Evolutionary conservation across 2,797 vertebrate species (phyloP).

Genomic region (Typhlichthys eigenmanni): DNA sequence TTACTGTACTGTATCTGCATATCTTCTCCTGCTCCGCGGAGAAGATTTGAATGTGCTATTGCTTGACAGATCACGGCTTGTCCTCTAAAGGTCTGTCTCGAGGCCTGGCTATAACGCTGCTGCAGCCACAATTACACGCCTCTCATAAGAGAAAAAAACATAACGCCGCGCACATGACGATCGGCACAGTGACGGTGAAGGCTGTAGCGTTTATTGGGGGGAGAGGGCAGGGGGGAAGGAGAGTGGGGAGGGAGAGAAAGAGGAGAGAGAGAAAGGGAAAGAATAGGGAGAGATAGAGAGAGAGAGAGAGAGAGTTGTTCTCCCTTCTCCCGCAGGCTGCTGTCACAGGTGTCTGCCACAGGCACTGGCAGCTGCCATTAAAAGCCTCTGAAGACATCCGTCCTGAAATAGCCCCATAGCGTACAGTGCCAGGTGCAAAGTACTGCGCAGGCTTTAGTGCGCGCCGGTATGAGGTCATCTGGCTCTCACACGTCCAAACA

Average conservation of each 20-base stretch:
- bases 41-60: slow-evolving; percentile 22
- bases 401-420: slow-evolving; percentile 63
- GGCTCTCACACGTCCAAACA: background rate
- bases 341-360: slow-evolving; percentile 44
- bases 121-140: slow-evolving; percentile 63
- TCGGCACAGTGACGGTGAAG: slow-evolving; percentile 22
- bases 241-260: background rate
- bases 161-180: slow-evolving; percentile 9
- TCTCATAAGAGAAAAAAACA: slow-evolving; percentile 47
- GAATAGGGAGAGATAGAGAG: background rate
- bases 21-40: slow-evolving; percentile 5
- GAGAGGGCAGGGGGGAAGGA: slow-evolving; percentile 4
- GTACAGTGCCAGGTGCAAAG: slow-evolving; percentile 33
- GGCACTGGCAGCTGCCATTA: slow-evolving; percentile 39
- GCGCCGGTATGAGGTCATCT: slow-evolving; percentile 15
- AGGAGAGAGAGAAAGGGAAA: slow-evolving; percentile 5
- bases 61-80: too few relatives aligned
- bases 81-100: background rate
- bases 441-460: background rate
- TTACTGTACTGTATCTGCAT: slow-evolving; percentile 12
- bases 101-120: slow-evolving; percentile 34
- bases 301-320: slow-evolving; percentile 7
- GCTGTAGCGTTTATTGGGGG: slow-evolving; percentile 20
- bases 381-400: slow-evolving; percentile 43
- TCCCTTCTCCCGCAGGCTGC: slow-evolving; percentile 32